phyloP scores from a whole-genome alignment of 1,140 invertebrate genomes.

The Lanistes nyassanus region DNA sequence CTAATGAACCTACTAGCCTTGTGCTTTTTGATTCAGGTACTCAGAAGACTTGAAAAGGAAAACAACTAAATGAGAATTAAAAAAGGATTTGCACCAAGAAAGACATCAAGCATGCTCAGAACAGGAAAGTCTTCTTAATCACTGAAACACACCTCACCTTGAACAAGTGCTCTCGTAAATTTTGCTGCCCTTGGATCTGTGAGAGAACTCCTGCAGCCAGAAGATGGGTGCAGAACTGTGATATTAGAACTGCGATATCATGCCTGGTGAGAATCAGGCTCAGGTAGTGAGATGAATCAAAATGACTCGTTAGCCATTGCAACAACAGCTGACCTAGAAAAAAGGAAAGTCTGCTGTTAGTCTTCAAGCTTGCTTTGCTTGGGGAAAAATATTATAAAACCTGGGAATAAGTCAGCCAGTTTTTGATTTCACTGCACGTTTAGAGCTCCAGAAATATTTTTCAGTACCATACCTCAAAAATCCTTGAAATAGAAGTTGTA shows the following conservation, averaged over 20 bases:
- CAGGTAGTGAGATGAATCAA: slow-evolving; percentile 75
- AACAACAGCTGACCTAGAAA: slow-evolving; percentile 86
- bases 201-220: slow-evolving; percentile 86
- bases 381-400: not conserved
- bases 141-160: slow-evolving; percentile 76
- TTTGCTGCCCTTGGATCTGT: slow-evolving; percentile 72
- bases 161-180: slow-evolving; percentile 75
- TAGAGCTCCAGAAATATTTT: not conserved
- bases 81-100: not conserved
- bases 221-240: slow-evolving; percentile 88
- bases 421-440: not conserved
- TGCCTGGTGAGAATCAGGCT: slow-evolving; percentile 73
- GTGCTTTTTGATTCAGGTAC: no score
- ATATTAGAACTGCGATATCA: slow-evolving; percentile 79
- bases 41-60: not conserved
- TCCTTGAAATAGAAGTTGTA: no score
- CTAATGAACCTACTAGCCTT: no score
- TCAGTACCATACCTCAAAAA: not conserved
- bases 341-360: no score
- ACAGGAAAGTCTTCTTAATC: no score
- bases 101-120: no score
- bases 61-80: not conserved
- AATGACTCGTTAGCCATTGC: slow-evolving; percentile 86
- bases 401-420: not conserved
- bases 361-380: no score